Conservation (phyloP, 2,797 vertebrate genomes). For the Melanotaenia boesemani region DNA sequence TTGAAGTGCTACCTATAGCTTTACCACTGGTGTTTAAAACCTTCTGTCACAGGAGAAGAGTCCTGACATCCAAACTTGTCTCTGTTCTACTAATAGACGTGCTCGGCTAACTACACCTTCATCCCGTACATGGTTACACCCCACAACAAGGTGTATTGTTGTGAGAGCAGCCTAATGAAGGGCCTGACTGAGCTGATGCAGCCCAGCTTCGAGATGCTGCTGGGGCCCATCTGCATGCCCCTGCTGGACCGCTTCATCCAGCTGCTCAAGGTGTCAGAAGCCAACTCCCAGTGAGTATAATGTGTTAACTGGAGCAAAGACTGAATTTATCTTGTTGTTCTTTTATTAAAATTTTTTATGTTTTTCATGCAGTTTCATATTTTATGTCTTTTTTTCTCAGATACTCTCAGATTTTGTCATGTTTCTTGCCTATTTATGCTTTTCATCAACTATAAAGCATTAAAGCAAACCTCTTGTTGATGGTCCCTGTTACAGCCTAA, state of each 20-base stretch:
- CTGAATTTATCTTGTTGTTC: background rate
- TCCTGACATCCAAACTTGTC: background rate
- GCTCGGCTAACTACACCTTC: slow-evolving; percentile 95
- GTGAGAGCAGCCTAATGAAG: slow-evolving; percentile 96
- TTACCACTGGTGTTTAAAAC: background rate
- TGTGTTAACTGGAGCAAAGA: too few relatives aligned
- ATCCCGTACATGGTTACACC: slow-evolving; percentile 98
- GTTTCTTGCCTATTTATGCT: background rate
- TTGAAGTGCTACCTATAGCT: background rate
- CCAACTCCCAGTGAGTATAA: slow-evolving; percentile 90
- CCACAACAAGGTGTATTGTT: slow-evolving; percentile 97
- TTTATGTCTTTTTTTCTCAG: background rate
- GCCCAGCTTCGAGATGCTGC: slow-evolving; percentile 93
- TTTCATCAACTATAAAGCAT: background rate
- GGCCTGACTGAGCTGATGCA: slow-evolving; percentile 97
- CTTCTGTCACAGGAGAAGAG: background rate
- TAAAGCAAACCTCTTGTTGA: background rate
- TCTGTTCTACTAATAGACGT: slow-evolving; percentile 82
- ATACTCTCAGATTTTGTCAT: background rate
- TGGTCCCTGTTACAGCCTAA: background rate
- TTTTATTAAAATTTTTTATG: background rate
- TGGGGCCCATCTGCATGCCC: slow-evolving; percentile 97
- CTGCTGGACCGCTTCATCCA: slow-evolving; percentile 95
- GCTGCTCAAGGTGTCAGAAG: slow-evolving; percentile 92
- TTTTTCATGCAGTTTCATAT: background rate